Evolutionary conservation across 2,113 vertebrate genomes (phyloP), one percentile per base, ranked within the genome.

Genomic region (Balaeniceps rex): DNA sequence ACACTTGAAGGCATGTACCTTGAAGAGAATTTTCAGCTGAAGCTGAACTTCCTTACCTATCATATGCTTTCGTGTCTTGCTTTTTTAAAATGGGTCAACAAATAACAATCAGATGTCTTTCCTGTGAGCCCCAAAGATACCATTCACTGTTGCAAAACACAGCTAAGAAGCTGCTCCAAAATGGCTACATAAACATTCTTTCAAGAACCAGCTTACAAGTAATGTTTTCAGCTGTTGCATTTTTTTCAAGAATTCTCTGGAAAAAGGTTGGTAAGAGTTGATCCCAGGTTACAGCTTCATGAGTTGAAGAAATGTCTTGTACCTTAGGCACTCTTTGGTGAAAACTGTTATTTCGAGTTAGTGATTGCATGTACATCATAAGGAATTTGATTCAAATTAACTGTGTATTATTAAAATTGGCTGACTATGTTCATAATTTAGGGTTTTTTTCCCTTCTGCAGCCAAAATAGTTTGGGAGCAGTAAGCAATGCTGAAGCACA

Each of bases 401-500:
- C 33, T 54, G 8, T 85, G 3, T 72, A 17, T 69, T 58, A 66
- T 55, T 76, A 38, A 72, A 72, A 70, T 71, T 72, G 11, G 24
- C 29, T 64, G 58, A 57, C 31, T 76, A 5, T 90, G 16, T 80
- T 95, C 19, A 25, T 85, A 66, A 85, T 87, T 90, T 61, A 51
- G 4, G 4, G 2, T 1, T 25, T 82, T 88, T 75, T 87, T 79
- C 70, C 81, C 11, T 91, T 85, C 60, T 70, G 31, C 88, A 98
- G 97, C 85, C 97, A 96, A 51, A 64, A 95, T 65, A 93, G 57
- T 92, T 71, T 95, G 80, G 93, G 92, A 95, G 80, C 81, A 68
- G 90, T 94, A 65, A 95, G 94, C 33, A 58, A 80, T 61, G 75
- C 93, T 89, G 97, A 98, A 72, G 40, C 61, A 23, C 94, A 97